Conservation (phyloP, 2,797 vertebrate genomes). For the Centropyge bicolor region DNA sequence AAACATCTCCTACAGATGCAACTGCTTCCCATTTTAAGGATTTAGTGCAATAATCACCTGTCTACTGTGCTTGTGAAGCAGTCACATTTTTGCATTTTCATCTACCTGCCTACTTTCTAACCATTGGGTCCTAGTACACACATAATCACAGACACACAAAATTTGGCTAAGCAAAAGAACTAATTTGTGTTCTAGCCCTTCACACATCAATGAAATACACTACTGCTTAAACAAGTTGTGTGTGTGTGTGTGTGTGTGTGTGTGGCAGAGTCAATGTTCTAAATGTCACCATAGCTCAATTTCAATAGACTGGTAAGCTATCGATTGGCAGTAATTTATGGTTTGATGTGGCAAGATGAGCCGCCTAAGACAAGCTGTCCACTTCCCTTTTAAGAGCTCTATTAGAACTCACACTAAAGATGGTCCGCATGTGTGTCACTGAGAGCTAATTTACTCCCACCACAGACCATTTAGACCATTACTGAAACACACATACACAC, state of each 20-base stretch:
- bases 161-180: not conserved
- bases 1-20: not conserved
- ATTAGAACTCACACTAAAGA: constrained; percentile 82
- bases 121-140: not conserved
- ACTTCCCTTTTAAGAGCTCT: constrained; percentile 86
- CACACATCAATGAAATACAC: not conserved
- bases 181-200: constrained; percentile 5
- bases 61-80: constrained; percentile 7
- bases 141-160: not conserved
- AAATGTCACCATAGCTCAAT: constrained; percentile 85
- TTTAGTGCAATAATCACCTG: not conserved
- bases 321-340: constrained; percentile 88
- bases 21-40: not conserved
- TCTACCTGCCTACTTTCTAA: not conserved
- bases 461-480: constrained; percentile 83
- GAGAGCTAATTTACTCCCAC: constrained; percentile 84
- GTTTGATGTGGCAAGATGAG: constrained; percentile 82
- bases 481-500: constrained; percentile 61
- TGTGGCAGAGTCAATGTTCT: constrained; percentile 63
- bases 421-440: constrained; percentile 75
- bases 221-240: constrained; percentile 26
- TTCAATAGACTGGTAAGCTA: constrained; percentile 87
- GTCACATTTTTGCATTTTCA: constrained; percentile 1
- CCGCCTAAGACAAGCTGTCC: constrained; percentile 82
- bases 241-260: constrained; percentile 4